These are phyloP conservation scores for Masnerella sp. DNA, from an alignment of 2,888 invertebrate species.

Conservation along the genomic window DNA sequence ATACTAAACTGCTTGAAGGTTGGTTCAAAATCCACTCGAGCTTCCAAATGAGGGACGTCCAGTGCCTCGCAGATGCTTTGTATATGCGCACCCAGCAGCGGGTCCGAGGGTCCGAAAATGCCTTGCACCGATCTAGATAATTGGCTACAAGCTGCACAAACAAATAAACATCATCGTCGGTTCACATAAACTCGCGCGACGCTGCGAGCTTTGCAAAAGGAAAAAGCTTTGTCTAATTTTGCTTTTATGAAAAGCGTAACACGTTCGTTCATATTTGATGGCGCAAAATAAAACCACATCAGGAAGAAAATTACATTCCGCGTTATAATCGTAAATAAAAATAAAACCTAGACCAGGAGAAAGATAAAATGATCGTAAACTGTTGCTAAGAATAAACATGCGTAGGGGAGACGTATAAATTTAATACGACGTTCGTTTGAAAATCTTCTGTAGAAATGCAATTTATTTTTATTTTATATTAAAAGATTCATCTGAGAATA, in stretches of 20 bases:
- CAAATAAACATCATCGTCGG: too few species aligned
- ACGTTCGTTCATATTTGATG: conserved; percentile 14
- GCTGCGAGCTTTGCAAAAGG: too few species aligned
- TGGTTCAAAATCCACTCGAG: conserved; percentile 83
- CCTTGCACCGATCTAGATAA: conserved; percentile 91
- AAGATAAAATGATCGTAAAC: conserved; percentile 23
- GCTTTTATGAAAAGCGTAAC: conserved; percentile 5
- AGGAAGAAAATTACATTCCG: conserved; percentile 21
- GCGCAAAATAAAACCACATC: conserved; percentile 19
- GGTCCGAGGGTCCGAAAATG: conserved; percentile 92
- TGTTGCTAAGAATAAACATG: conserved; percentile 27
- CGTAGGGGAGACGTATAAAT: conserved; percentile 24
- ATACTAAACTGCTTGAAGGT: conserved; percentile 87
- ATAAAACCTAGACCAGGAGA: conserved; percentile 27
- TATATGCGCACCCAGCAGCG: conserved; percentile 88
- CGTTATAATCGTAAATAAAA: conserved; percentile 45
- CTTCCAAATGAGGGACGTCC: conserved; percentile 93
- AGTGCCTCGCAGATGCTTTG: conserved; percentile 93
- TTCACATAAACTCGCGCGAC: too few species aligned
- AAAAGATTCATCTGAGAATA: too few species aligned
- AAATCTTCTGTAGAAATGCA: too few species aligned
- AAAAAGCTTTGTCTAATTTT: too few species aligned
- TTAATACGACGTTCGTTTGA: too few species aligned
- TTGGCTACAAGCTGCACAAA: conserved; percentile 86
- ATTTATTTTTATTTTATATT: too few species aligned